phyloP scores from a whole-genome alignment of 2,797 vertebrate species.

The Natrix natrix region DNA sequence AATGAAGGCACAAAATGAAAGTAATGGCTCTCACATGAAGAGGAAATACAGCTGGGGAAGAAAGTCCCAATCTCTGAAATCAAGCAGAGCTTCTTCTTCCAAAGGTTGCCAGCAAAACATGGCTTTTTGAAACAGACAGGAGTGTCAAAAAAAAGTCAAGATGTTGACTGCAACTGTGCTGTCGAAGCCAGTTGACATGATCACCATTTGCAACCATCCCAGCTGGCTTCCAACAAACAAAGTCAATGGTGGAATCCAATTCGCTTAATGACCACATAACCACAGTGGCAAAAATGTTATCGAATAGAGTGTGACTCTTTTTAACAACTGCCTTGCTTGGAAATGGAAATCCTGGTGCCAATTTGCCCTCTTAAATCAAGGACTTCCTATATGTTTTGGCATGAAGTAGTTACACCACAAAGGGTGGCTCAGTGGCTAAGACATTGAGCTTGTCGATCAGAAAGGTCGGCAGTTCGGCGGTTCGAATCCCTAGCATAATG shows the following conservation, averaged over 20 bases:
- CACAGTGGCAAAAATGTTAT: no score
- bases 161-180: background rate
- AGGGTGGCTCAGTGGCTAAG: no score
- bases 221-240: background rate
- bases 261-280: background rate
- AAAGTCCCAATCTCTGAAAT: background rate
- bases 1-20: background rate
- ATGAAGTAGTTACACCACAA: no score
- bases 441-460: no score
- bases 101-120: background rate
- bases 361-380: background rate
- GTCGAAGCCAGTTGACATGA: background rate
- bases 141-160: background rate
- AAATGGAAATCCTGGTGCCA: background rate
- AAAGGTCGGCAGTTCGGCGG: no score
- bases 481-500: no score
- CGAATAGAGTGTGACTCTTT: background rate
- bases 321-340: background rate
- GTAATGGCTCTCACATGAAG: conserved; percentile 1
- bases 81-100: background rate
- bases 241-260: background rate
- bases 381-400: background rate
- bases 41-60: background rate
- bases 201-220: background rate
- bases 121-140: background rate